These are phyloP conservation scores for Callithrix jacchus DNA, from an alignment of 2,113 vertebrate species.

Conservation along the genomic window DNA sequence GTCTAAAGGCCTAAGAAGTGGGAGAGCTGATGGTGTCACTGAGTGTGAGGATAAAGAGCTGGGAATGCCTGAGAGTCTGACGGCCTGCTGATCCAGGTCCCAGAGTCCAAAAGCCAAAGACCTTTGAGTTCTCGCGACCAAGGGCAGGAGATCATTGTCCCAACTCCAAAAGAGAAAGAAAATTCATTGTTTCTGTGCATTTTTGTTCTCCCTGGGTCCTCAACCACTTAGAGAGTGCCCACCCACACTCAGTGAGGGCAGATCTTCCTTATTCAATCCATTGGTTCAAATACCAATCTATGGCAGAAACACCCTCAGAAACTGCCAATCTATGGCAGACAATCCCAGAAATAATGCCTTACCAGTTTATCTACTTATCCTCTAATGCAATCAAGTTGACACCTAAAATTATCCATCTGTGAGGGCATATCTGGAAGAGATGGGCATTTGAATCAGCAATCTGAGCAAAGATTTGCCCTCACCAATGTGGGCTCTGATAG, in stretches of 20 bases:
- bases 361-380: neutral
- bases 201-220: neutral
- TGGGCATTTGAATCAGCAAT: neutral
- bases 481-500: neutral
- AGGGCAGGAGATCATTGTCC: neutral
- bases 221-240: too few relatives aligned
- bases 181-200: neutral
- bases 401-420: neutral
- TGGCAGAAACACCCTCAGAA: neutral
- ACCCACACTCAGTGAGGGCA: too few relatives aligned
- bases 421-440: neutral
- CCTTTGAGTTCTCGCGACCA: too few relatives aligned
- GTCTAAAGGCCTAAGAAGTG: neutral
- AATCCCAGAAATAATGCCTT: neutral
- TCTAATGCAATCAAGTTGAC: neutral
- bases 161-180: neutral
- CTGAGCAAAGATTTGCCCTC: neutral
- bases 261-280: too few relatives aligned
- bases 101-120: too few relatives aligned
- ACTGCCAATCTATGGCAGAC: too few relatives aligned
- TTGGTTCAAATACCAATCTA: too few relatives aligned
- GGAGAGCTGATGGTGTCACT: neutral
- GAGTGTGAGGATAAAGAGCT: neutral
- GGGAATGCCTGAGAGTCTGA: too few relatives aligned
- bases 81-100: too few relatives aligned